Evolutionary conservation across 2,113 vertebrate genomes (phyloP), one percentile per base, ranked within the genome.

Genomic region (Pachycephala philippinensis): DNA sequence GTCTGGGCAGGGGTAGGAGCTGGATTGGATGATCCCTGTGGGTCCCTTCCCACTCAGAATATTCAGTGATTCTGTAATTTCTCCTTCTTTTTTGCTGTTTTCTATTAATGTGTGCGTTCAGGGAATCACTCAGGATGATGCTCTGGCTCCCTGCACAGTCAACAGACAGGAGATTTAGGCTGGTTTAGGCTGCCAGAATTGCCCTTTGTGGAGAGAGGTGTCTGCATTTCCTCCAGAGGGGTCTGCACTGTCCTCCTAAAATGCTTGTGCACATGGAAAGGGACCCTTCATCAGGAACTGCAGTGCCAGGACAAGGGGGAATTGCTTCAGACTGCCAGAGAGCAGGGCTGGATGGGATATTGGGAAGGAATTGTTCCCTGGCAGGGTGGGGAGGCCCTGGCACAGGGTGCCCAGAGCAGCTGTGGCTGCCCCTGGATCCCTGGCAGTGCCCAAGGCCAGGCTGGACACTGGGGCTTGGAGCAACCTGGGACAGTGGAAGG

Each of bases 1-100:
- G 4, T 12, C 35, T 75, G 60, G 3, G 35, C 40, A 65, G 42
- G 30, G 18, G 0, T 30, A 49, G 35, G 24, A 10, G 45, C 11
- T 1, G 49, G 1, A 1, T 4, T 70, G 8, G 16, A 0, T 57
- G 13, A 18, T 50, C 30, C 45, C 3, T 30, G 7, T 2, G 31
- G 16, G 6, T 31, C 7, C 6, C 6, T 76, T 26, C 37, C 37
- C 13, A 0, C 30, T 13, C 30, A 44, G 17, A 5, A 42, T 31
- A 50, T 50, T 86, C 44, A 5, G 2, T 59, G 17, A 52, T 44
- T 33, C 53, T 59, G 0, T 31, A 1, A 24, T 69, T 87, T 56
- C 33, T 59, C 26, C 35, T 72, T 47, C 11, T 56, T 60, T 72
- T 23, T 33, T 47, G 13, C 27, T 47, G 0, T 60, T 77, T 81